Conservation (phyloP, 2,888 invertebrate species). For the Amphipyra berbera region DNA sequence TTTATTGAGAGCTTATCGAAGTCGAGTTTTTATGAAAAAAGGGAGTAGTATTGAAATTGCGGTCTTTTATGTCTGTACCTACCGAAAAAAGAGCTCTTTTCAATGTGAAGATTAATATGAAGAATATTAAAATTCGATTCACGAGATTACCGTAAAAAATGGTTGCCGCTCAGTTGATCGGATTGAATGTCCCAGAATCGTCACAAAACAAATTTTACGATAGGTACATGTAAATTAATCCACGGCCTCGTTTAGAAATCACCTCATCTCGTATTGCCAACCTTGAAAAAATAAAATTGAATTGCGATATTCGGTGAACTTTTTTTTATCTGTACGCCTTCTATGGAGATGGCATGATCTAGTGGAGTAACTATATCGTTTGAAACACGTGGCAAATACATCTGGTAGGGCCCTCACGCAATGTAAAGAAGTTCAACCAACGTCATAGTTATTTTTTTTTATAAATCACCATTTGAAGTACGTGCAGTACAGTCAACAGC, state of each 20-base stretch:
- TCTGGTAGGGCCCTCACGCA: too few species aligned
- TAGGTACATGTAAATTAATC: slow-evolving; percentile 20
- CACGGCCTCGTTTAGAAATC: slow-evolving; percentile 9
- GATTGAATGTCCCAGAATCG: not conserved
- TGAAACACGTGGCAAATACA: too few species aligned
- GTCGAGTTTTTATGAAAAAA: slow-evolving; percentile 33
- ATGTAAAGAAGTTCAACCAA: too few species aligned
- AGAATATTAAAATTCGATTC: slow-evolving; percentile 35
- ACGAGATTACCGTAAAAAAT: slow-evolving; percentile 1
- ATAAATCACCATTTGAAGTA: too few species aligned
- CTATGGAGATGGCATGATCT: too few species aligned
- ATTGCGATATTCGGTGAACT: slow-evolving; percentile 4
- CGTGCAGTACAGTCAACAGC: too few species aligned
- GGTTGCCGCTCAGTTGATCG: slow-evolving; percentile 14
- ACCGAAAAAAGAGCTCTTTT: slow-evolving; percentile 16
- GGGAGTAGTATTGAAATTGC: slow-evolving; percentile 11
- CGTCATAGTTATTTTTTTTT: too few species aligned
- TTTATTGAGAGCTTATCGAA: slow-evolving; percentile 14
- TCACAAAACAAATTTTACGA: slow-evolving; percentile 13
- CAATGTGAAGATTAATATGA: slow-evolving; percentile 22
- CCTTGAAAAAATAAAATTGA: slow-evolving; percentile 22
- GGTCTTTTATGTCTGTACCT: slow-evolving; percentile 7
- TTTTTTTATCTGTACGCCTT: not conserved
- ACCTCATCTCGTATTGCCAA: slow-evolving; percentile 12
- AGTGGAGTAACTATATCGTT: too few species aligned